Percentiles rank a stretch among this genome's conserved stretches.
phyloP scores from a whole-genome alignment of 2,888 invertebrate genomes.

The Hipparchia semele region DNA sequence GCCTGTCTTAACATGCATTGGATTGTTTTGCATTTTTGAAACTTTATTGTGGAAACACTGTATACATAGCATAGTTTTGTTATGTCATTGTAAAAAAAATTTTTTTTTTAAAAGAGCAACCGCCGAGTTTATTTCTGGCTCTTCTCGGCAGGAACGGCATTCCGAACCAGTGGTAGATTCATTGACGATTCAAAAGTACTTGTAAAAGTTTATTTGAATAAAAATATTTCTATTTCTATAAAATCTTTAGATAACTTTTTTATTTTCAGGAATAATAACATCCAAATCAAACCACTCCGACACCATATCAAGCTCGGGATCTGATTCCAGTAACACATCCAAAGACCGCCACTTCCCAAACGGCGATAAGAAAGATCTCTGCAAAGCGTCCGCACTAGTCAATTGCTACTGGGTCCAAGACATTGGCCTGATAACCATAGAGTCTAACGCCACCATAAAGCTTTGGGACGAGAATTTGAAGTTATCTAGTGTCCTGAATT shows the following conservation, averaged over 20 bases:
- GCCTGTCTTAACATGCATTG: no score
- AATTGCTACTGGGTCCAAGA: slow-evolving; percentile 65
- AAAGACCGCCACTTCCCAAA: slow-evolving; percentile 57
- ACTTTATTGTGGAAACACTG: no score
- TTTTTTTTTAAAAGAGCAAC: no score
- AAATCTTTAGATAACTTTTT: background rate
- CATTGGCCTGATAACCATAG: slow-evolving; percentile 66
- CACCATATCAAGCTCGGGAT: slow-evolving; percentile 59
- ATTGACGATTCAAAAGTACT: no score
- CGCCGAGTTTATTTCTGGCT: no score
- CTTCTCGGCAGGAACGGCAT: no score
- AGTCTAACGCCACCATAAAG: slow-evolving; percentile 68
- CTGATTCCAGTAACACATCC: slow-evolving; percentile 61
- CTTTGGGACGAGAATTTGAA: slow-evolving; percentile 65
- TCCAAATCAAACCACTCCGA: slow-evolving; percentile 52
- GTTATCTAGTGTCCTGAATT: slow-evolving; percentile 59
- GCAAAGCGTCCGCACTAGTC: slow-evolving; percentile 56
- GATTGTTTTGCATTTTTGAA: no score
- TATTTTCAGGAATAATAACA: slow-evolving; percentile 47
- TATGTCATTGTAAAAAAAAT: no score
- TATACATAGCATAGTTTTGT: no score
- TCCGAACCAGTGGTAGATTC: no score
- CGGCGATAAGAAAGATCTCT: slow-evolving; percentile 55
- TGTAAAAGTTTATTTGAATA: no score
- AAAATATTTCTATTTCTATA: no score